Percentiles rank a stretch among this genome's conserved stretches.
These are phyloP conservation scores for Apodemia hepburni DNA, from an alignment of 2,888 invertebrate genomes.

Conservation along the genomic window DNA sequence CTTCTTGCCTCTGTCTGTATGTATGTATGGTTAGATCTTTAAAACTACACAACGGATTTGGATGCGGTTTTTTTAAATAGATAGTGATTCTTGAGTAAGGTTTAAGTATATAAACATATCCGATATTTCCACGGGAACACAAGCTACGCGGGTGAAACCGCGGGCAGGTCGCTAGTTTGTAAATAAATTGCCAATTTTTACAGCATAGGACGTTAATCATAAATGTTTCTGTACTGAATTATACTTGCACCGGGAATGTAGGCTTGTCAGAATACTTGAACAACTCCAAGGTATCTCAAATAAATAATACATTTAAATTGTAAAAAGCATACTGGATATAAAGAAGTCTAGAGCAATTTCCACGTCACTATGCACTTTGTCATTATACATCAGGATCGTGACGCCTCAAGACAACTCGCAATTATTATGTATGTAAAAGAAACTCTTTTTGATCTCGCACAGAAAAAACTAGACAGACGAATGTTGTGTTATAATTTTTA, in stretches of 20 bases:
- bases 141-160: no score
- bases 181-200: no score
- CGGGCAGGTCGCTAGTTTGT: no score
- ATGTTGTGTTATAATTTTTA: conserved; percentile 2
- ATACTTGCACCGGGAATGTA: not conserved
- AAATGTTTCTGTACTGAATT: not conserved
- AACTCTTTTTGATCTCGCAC: conserved; percentile 66
- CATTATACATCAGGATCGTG: conserved; percentile 78
- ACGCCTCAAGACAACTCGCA: conserved; percentile 78
- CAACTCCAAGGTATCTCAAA: conserved; percentile 18
- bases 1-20: no score
- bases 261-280: not conserved
- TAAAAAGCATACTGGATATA: conserved; percentile 35
- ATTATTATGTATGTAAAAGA: conserved; percentile 79
- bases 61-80: no score
- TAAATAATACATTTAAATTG: conserved; percentile 32
- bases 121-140: no score
- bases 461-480: conserved; percentile 37
- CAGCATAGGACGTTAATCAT: no score
- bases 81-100: no score
- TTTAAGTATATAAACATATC: no score
- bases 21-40: no score
- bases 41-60: no score
- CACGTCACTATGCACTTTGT: conserved; percentile 77
- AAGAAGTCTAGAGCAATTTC: conserved; percentile 69